A percentile compares a stretch with the other conserved stretches of the same genome.
Conservation (phyloP, 37 sponge, comb jelly and placozoan species). For the Aphrocallistes beatrix region DNA sequence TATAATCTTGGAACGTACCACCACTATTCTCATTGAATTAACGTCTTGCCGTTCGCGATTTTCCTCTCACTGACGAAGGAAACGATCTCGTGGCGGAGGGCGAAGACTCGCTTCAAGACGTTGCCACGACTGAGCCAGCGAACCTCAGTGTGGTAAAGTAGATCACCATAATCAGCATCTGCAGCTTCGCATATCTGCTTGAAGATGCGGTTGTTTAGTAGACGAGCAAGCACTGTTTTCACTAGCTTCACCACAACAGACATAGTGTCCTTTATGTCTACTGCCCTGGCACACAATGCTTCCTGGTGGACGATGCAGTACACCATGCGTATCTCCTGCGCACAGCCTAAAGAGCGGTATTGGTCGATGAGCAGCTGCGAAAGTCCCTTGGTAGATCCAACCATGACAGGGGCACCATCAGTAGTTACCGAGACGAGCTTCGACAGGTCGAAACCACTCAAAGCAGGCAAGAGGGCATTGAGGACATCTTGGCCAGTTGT, state of each 20-base stretch:
- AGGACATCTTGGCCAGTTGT: not conserved
- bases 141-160: not conserved
- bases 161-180: not conserved
- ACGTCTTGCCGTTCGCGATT: not conserved
- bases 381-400: not conserved
- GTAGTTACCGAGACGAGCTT: not conserved
- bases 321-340: not conserved
- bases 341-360: not conserved
- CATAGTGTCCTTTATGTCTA: not conserved
- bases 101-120: not conserved
- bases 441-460: not conserved
- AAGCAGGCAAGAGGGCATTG: not conserved
- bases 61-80: not conserved
- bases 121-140: not conserved
- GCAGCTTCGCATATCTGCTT: not conserved
- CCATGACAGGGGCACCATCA: constrained; percentile 15
- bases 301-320: not conserved
- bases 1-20: too few species aligned
- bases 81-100: not conserved
- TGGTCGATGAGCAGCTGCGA: not conserved
- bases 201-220: not conserved
- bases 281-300: not conserved
- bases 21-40: too few species aligned
- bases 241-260: not conserved
- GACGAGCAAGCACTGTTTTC: not conserved